Conservation (phyloP, 2,888 invertebrate species). For the Diarsia dahlii region DNA sequence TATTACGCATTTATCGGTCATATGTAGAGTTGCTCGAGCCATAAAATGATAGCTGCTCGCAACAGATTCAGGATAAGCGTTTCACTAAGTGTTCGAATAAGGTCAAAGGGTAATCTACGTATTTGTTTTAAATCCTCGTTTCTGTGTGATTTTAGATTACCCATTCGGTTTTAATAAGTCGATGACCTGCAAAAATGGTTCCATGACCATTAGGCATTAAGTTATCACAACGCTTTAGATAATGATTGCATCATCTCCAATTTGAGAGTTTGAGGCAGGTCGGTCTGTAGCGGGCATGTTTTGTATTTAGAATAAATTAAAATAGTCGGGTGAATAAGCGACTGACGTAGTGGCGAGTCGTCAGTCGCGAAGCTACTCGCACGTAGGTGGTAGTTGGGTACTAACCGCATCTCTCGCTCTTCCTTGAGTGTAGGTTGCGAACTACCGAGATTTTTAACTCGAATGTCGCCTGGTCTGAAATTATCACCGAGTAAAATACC, state of each 20-base stretch:
- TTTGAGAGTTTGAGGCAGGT: conserved; percentile 58
- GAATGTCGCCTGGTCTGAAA: neutral
- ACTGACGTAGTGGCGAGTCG: conserved; percentile 26
- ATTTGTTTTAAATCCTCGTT: neutral
- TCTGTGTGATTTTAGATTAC: conserved; percentile 1
- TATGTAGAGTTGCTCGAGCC: conserved; percentile 12
- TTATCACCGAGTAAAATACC: neutral
- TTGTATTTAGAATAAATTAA: conserved; percentile 82
- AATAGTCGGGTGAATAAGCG: conserved; percentile 86
- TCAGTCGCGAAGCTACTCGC: conserved; percentile 48
- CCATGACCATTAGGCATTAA: conserved; percentile 4
- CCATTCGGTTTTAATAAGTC: neutral
- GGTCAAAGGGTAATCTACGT: neutral
- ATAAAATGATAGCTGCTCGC: conserved; percentile 1
- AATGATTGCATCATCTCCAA: conserved; percentile 63
- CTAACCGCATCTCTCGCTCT: conserved; percentile 40
- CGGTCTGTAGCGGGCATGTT: conserved; percentile 74
- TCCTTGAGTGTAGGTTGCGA: conserved; percentile 24
- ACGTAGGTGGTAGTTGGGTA: conserved; percentile 25
- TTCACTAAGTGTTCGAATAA: neutral
- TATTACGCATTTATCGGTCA: conserved; percentile 10
- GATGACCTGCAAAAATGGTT: conserved; percentile 33
- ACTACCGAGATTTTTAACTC: conserved; percentile 15
- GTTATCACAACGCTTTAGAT: conserved; percentile 22
- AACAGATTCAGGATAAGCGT: conserved; percentile 10